Evolutionary conservation across 2,888 invertebrate genomes (phyloP).

Genomic region (Chalcosyrphus nemorum): DNA sequence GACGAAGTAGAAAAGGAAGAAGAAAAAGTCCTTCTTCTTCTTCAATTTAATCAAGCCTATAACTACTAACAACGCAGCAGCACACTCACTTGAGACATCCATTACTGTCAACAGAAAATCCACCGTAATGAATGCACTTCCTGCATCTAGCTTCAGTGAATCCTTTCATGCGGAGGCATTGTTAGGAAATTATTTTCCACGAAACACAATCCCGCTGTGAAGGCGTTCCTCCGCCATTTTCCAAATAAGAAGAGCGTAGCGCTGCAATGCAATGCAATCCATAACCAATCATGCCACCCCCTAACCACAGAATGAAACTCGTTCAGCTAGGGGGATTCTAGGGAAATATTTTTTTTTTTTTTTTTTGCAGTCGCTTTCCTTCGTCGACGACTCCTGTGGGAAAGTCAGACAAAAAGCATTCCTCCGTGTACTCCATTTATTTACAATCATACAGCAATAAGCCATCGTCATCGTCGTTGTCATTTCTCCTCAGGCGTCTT

Average conservation of each 20-base stretch:
- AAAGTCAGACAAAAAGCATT: conserved; percentile 36
- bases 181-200: conserved; percentile 51
- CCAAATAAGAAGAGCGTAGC: neutral
- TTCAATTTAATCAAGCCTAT: conserved; percentile 32
- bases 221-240: conserved; percentile 4
- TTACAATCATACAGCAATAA: conserved; percentile 57
- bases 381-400: neutral
- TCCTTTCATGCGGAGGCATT: conserved; percentile 30
- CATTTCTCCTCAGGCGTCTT: conserved; percentile 1
- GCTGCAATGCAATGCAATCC: conserved; percentile 40
- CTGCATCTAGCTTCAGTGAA: conserved; percentile 23
- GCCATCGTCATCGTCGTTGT: conserved; percentile 32
- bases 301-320: conserved; percentile 29
- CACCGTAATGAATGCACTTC: conserved; percentile 19
- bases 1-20: no score
- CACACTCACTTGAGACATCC: conserved; percentile 23
- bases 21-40: neutral
- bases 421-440: conserved; percentile 47
- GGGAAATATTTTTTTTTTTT: neutral
- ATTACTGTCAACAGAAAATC: conserved; percentile 18
- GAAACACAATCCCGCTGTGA: conserved; percentile 37
- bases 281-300: conserved; percentile 59
- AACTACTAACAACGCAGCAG: conserved; percentile 25
- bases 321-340: no score
- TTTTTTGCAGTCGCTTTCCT: no score